A percentile compares a stretch with the other conserved stretches of the same genome.
Evolutionary conservation across 1,140 invertebrate species (phyloP).

Genomic region (Trichomalopsis sarcophagae): DNA sequence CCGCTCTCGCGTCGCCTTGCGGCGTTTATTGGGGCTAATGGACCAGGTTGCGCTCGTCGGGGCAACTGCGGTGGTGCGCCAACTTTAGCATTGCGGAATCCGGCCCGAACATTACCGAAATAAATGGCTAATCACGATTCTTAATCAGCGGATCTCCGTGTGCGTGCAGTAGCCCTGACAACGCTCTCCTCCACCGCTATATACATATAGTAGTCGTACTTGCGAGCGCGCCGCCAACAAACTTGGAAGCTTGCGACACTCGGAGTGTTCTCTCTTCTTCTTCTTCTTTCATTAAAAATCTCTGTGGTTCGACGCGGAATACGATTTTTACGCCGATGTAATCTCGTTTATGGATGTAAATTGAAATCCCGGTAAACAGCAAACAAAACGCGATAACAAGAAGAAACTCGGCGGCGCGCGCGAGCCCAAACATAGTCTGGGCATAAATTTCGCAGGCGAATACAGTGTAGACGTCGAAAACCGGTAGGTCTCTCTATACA

Average conservation of each 20-base stretch:
- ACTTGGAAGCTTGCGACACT: conserved; percentile 12
- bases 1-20: neutral
- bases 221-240: neutral
- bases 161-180: conserved; percentile 50
- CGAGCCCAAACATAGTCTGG: neutral
- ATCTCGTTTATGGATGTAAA: neutral
- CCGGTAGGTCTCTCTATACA: neutral
- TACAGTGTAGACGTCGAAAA: neutral
- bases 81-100: conserved; percentile 69
- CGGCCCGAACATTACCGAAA: conserved; percentile 70
- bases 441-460: neutral
- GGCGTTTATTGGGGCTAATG: conserved; percentile 70
- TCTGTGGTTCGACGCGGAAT: too few relatives aligned
- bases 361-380: neutral
- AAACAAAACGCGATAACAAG: neutral
- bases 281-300: too few relatives aligned
- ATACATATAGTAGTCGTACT: conserved; percentile 47
- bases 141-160: conserved; percentile 66
- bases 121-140: conserved; percentile 72
- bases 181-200: conserved; percentile 48
- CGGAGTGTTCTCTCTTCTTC: neutral
- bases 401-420: neutral
- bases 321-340: too few relatives aligned
- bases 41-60: conserved; percentile 67
- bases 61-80: conserved; percentile 61